Evolutionary conservation across 2,888 invertebrate species (phyloP), one percentile per base, ranked within the genome.

Genomic region (Tinea semifulvella): DNA sequence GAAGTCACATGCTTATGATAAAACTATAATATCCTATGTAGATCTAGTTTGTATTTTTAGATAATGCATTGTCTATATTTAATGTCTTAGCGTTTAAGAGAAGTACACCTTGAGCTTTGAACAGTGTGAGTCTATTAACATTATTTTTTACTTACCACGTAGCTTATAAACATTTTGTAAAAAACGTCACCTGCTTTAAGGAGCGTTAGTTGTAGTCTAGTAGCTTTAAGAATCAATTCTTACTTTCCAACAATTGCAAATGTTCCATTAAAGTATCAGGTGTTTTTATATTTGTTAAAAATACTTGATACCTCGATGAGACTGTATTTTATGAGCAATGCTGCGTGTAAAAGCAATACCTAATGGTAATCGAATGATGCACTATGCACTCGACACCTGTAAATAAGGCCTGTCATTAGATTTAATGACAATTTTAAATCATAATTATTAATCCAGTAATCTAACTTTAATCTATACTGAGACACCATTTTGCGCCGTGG

Each of bases 401-500:
- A 71, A 50, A 63, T 75, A 75, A 71, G 74, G 72, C 73, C 74
- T 55, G 62, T 61, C 59, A 58, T 62, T 67, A 61, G 61, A 44
- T 44, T 52, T 59, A 65, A 66, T 59, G 61, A 63, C 73, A 66
- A 63, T 62, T 60, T 56, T 59, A n/a, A n/a, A n/a, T n/a, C n/a
- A n/a, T n/a, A 63, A 61, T 57, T 60, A 62, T 7, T 59, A 56
- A n/a, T n/a, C n/a, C n/a, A 61, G 66, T 71, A 67, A 70, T 60
- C 53, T 68, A 64, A 73, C 69, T 72, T 45, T 48, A 68, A 70
- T 70, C 72, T 76, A 10, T 40, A 79, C 79, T 77, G 75, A 77
- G 72, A 80, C 79, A 80, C 80, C 80, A 80, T 71, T 65, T 72
- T 76, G 75, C 69, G 76, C 79, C 74, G 80, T 79, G 80, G 80